Conservation (phyloP, 30 jellyfish, hydroid and myxozoan genomes). For the Cassiopea xamachana region DNA sequence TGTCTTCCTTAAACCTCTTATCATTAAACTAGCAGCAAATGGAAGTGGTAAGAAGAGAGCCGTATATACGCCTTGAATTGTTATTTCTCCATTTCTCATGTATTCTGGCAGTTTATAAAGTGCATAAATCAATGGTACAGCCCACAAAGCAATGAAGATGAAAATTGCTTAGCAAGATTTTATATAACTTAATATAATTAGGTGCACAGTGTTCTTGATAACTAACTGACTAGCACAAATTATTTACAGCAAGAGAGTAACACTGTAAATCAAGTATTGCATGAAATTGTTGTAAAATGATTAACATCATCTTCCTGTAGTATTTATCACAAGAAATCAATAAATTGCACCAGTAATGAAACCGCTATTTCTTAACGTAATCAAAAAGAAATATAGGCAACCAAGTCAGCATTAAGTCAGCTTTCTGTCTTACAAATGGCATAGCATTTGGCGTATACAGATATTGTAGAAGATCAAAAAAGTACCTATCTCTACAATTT, state of each 20-base stretch:
- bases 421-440: background rate
- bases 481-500: background rate
- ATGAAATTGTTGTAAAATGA: too few relatives aligned
- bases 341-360: background rate
- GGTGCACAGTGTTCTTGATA: too few relatives aligned
- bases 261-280: too few relatives aligned
- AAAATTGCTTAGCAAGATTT: background rate
- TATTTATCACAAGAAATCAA: too few relatives aligned
- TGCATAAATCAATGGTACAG: constrained; percentile 23
- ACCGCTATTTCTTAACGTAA: background rate
- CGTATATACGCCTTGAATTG: constrained; percentile 5
- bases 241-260: too few relatives aligned
- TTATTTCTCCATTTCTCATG: background rate
- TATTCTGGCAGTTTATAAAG: background rate
- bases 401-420: background rate
- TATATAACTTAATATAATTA: too few relatives aligned
- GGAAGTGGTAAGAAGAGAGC: constrained; percentile 49
- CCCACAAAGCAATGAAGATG: constrained; percentile 10
- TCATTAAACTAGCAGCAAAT: background rate
- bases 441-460: background rate
- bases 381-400: background rate
- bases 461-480: background rate
- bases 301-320: too few relatives aligned
- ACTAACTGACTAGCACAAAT: too few relatives aligned
- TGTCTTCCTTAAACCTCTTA: background rate